Conservation (phyloP, 1,140 invertebrate genomes). For the Drosophila mojavensis region DNA sequence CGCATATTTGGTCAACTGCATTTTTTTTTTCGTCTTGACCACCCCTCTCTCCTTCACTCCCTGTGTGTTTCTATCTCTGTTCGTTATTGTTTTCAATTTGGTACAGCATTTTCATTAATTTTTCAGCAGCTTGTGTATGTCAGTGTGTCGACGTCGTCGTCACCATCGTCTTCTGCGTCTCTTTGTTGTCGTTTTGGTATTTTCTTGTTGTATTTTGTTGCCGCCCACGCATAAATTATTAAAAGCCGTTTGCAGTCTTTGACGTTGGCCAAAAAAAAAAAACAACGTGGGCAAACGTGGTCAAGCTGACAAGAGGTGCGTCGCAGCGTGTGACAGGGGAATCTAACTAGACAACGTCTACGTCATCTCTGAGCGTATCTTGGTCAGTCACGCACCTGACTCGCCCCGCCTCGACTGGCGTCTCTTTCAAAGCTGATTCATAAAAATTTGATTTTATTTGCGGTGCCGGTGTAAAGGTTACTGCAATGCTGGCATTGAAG, state of each 20-base stretch:
- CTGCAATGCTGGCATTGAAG: background rate
- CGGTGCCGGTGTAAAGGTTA: background rate
- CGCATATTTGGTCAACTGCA: conserved; percentile 82
- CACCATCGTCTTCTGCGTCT: conserved; percentile 18
- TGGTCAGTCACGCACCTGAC: conserved; percentile 49
- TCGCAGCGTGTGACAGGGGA: background rate
- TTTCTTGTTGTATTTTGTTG: conserved; percentile 15
- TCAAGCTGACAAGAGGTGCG: conserved; percentile 16
- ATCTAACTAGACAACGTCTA: conserved; percentile 25
- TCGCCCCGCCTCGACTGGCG: background rate
- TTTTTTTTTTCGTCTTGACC: conserved; percentile 43
- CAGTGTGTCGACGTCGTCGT: conserved; percentile 41
- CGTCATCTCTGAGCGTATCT: conserved; percentile 44
- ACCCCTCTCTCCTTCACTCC: conserved; percentile 5
- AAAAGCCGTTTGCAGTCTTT: conserved; percentile 61
- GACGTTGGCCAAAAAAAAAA: conserved; percentile 42
- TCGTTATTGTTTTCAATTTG: conserved; percentile 79
- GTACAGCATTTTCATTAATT: conserved; percentile 80
- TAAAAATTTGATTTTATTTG: conserved; percentile 77
- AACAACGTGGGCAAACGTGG: conserved; percentile 6
- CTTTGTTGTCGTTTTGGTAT: conserved; percentile 58
- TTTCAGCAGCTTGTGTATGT: conserved; percentile 61
- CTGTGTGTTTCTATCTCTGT: conserved; percentile 29
- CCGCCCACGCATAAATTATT: conserved; percentile 77
- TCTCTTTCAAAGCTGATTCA: conserved; percentile 64